Evolutionary conservation across 2,888 invertebrate genomes (phyloP), one percentile per base, ranked within the genome.

Genomic region (Proisotoma minuta): DNA sequence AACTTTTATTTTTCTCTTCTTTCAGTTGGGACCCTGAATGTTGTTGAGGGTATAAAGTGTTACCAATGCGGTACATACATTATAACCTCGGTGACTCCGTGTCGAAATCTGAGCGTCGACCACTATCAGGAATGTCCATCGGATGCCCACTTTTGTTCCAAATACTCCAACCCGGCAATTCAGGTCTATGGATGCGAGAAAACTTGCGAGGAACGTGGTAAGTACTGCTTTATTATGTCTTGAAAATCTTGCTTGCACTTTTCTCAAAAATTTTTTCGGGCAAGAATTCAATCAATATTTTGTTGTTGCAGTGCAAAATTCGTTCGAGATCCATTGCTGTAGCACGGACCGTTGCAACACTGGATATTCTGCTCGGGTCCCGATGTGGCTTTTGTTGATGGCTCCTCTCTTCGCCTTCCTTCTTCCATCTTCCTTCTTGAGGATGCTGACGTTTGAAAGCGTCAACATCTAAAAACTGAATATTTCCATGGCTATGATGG

Each of bases 131-230:
- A 70, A 24, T 73, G 73, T 60, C 68, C 70, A 18, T 4, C 63
- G 10, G 60, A 61, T 0, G 63, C 49, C n/a, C 52, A 70, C 67
- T 48, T 65, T 57, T 73, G 73, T 60, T 67, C 70, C 57, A 73
- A 73, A 52, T 72, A 72, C 57, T 68, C 71, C 39, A 69, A 69
- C n/a, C 72, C 68, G 18, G 70, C 71, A 10, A 69, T 71, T 59
- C 59, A 62, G 22, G 73, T 73, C 50, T 73, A 72, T 51, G 73
- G 69, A 57, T 73, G 73, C 64, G 69, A 66, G 51, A 59, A 50
- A 28, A 60, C 65, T 34, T 73, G 73, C 60, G 66, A 69, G 52
- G 71, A 73, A 56, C 59, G 66, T 70, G 61, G 73, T 73, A 67
- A 70, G 70, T 8, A 34, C 34, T 10, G 8, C 15, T 8, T 34